Base-by-base conservation (phyloP, 1,140 invertebrate genomes). In the Drosophila oshimai region DNA sequence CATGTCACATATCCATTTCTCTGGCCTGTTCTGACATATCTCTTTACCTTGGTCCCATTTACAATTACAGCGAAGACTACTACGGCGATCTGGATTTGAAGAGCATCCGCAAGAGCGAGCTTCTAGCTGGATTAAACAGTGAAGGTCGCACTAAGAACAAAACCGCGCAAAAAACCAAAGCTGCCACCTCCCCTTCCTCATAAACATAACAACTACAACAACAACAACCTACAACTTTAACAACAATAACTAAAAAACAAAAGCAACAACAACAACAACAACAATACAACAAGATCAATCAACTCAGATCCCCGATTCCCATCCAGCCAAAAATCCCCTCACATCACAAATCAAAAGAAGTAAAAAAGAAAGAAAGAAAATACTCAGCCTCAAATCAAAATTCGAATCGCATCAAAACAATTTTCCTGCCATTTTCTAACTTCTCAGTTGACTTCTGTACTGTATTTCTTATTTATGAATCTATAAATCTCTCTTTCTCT, bases 51-150 rank as follows among this genome's bases (percentile, higher is more conserved):
- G 76, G 81, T 90, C 78, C 88, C 77, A 86, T 72, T 75, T 88
- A 92, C 90, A 86, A 93, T 93, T 92, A 92, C 94, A 97, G 97
- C 94, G 97, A 98, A 94, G 96, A 98, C 94, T 98, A 98, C 94
- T 98, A 98, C 90, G 97, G 97, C 74, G 97, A 98, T 92, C 92
- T 98, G 93, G 96, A 98, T 92, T 92, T 98, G 92, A 98, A 98
- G 94, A 94, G 94, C 92, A 96, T 98, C 93, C 95, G 96, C 92
- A 98, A 98, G 93, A 96, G 95, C 92, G 96, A 97, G 92, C 94
- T 97, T 70, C 93, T 96, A 87, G 93, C 95, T 77, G 96, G 96
- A 74, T 93, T 96, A 81, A 93, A 94, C 86, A 93, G 93, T 91
- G 93, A 93, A 83, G 93, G 93, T 74, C 90, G 88, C 77, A 89